Percentiles rank a stretch among this genome's conserved stretches.
These are phyloP conservation scores for Octodon degus DNA, from an alignment of 2,113 vertebrate species.

Conservation along the genomic window DNA sequence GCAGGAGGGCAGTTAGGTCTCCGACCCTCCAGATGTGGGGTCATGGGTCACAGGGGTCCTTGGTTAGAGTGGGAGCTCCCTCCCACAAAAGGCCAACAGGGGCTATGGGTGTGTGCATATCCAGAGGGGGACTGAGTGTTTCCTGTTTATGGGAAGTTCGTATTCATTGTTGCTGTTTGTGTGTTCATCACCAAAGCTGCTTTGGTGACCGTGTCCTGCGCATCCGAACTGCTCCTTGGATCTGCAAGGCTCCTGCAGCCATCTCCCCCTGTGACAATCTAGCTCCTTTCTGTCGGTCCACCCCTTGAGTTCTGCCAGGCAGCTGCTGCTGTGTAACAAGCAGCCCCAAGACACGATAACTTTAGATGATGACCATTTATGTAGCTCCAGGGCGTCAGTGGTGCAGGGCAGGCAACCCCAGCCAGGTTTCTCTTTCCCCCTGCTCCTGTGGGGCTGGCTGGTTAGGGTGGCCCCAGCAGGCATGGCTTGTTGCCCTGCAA, in stretches of 20 bases:
- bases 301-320: neutral
- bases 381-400: neutral
- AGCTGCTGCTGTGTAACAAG: neutral
- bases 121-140: neutral
- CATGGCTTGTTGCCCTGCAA: neutral
- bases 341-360: neutral
- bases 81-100: neutral
- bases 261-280: neutral
- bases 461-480: neutral
- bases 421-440: neutral
- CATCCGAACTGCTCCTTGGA: neutral
- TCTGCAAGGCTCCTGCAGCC: neutral
- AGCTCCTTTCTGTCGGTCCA: neutral
- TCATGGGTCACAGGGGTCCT: neutral
- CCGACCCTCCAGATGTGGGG: neutral
- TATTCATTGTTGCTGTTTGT: slow-evolving; percentile 45
- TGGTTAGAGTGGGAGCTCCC: neutral
- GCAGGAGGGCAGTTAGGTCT: neutral
- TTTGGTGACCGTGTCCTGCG: neutral
- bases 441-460: neutral
- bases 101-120: neutral
- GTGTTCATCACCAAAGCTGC: neutral
- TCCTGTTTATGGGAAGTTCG: neutral
- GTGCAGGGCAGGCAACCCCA: neutral
- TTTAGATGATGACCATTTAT: neutral